phyloP scores from a whole-genome alignment of 2,113 vertebrate species.

The Columba janthina region DNA sequence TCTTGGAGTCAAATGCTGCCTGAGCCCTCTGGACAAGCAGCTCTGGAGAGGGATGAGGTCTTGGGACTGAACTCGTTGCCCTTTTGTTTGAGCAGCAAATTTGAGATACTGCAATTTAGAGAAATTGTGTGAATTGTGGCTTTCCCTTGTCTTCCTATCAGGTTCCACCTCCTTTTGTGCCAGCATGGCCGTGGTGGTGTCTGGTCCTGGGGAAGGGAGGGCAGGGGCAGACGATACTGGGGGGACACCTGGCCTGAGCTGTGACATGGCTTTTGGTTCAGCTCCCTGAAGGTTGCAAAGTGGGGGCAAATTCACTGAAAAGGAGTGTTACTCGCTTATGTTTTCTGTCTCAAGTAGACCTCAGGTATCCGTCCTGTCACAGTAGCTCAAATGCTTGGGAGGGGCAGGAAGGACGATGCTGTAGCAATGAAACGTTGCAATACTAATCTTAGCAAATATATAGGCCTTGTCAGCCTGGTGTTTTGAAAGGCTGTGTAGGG shows the following conservation, averaged over 20 bases:
- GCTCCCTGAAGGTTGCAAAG: neutral
- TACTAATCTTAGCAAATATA: neutral
- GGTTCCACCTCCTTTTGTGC: neutral
- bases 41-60: neutral
- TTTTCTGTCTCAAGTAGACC: neutral
- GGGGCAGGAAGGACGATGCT: neutral
- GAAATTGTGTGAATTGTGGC: neutral
- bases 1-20: neutral
- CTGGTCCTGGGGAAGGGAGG: too few species aligned
- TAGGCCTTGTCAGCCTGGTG: neutral
- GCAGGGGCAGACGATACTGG: rapidly evolving
- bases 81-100: neutral
- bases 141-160: neutral
- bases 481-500: neutral
- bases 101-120: neutral
- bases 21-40: neutral
- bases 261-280: neutral
- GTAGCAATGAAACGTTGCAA: neutral
- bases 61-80: neutral
- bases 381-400: neutral
- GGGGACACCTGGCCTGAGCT: neutral
- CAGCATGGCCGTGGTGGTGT: rapidly evolving
- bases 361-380: neutral
- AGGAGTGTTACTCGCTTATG: neutral
- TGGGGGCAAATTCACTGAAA: neutral